A percentile compares a stretch with the other conserved stretches of the same genome.
These are phyloP conservation scores for Encarsia formosa DNA, from an alignment of 2,888 invertebrate species.

Conservation along the genomic window DNA sequence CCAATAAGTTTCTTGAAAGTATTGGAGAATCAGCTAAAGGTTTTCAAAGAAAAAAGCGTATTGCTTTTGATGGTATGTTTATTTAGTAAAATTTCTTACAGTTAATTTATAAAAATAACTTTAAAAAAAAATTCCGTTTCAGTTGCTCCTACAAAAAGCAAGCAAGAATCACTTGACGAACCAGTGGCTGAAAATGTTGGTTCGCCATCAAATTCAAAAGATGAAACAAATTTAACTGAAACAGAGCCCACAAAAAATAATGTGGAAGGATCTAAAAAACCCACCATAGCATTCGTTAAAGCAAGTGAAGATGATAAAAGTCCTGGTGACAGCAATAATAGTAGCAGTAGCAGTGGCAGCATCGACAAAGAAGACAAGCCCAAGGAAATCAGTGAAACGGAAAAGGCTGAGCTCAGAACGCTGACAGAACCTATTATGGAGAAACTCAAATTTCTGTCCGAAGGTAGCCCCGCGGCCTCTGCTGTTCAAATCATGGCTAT, in stretches of 20 bases:
- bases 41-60: constrained; percentile 56
- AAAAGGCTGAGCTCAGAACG: constrained; percentile 44
- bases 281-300: constrained; percentile 33
- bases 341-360: neutral
- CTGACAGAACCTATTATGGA: constrained; percentile 54
- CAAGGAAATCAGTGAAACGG: constrained; percentile 24
- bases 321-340: constrained; percentile 10
- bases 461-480: constrained; percentile 55
- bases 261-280: too few relatives aligned
- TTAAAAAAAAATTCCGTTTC: constrained; percentile 13
- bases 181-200: too few relatives aligned
- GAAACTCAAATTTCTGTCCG: constrained; percentile 58
- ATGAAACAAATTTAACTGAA: constrained; percentile 26
- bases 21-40: constrained; percentile 49
- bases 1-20: constrained; percentile 44
- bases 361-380: constrained; percentile 1
- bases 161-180: constrained; percentile 28
- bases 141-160: constrained; percentile 37
- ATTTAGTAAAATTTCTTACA: neutral
- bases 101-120: neutral
- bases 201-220: too few relatives aligned
- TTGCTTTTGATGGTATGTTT: constrained; percentile 49
- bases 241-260: constrained; percentile 13
- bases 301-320: constrained; percentile 28
- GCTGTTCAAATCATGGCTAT: constrained; percentile 61